Base-by-base conservation (phyloP, 2,888 invertebrate genomes). In the Theodoxus fluviatilis region DNA sequence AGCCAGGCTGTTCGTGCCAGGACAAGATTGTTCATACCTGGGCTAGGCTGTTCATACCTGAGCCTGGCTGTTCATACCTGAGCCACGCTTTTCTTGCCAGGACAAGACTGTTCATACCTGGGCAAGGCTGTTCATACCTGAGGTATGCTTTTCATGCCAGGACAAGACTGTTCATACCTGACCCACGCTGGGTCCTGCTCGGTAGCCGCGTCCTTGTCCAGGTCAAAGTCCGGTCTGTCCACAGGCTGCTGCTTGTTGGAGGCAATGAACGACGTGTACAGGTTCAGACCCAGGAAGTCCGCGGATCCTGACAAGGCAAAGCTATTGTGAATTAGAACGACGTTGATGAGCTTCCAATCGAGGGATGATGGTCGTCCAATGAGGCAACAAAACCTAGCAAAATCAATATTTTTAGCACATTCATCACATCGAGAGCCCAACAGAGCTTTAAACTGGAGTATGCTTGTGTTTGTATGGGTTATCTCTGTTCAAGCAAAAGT, bases 231-330 rank as follows among this genome's bases (percentile, higher is more conserved):
- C 6, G 73, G 67, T 4, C 73, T 69, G 18, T 68, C 71, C 47
- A 72, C 37, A 6, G 76, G 71, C 9, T 59, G 52, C 6, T 72
- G 57, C 40, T 63, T 57, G 3, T 71, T 64, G 28, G 73, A 70
- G 33, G 76, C 74, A 31, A 76, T 49, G 6, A 64, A 49, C 7
- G 77, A 75, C 0, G 92, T 91, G 82, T 94, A 94, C 71, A 92
- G 90, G 82, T 94, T 94, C 25, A 94, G 83, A 0, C 93, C 93
- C 67, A 94, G 88, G 85, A 92, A 93, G 82, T 94, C 94, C 0
- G 89, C 89, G 0, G 92, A 91, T 80, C 89, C 91, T 86, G 68
- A 1, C 2, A 4, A 33, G 15, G 3, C n/a, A n/a, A n/a, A n/a
- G n/a, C 2, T 1, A 18, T 47, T n/a, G 3, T 2, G 18, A n/a